Base-by-base conservation (phyloP, 2,797 vertebrate species). In the Gouania willdenowi region DNA sequence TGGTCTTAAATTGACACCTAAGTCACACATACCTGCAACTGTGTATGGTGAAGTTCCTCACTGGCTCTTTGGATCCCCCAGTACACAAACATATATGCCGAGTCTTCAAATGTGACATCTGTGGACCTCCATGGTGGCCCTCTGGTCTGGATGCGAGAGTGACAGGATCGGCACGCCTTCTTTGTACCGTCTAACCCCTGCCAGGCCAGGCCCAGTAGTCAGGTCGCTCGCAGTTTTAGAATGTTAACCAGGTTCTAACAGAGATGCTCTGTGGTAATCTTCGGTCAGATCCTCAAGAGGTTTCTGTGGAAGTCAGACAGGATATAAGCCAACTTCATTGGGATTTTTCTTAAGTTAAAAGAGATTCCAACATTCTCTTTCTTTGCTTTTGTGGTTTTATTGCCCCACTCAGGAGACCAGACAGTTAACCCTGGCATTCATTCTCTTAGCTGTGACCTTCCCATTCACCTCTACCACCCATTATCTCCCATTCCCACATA, bases 1-100 rank as follows among this genome's bases (percentile, higher is more conserved):
- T n/a, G n/a, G n/a, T n/a, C n/a, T n/a, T n/a, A n/a, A n/a, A n/a
- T n/a, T n/a, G n/a, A n/a, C n/a, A n/a, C n/a, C n/a, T n/a, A n/a
- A n/a, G n/a, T n/a, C n/a, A n/a, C n/a, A n/a, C n/a, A n/a, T 27
- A 94, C 95, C 96, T 38, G 91, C 75, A 0, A 94, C 69, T 0
- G 86, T 89, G 69, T 76, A 98, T 90, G 34, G 92, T 94, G 77
- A 97, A 92, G 71, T 93, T 96, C 38, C 85, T 87, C 35, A 95
- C 71, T 7, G 88, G 67, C 11, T 90, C 82, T 57, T 87, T 88
- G 13, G 84, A 88, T 13, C 88, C 91, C 3, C 64, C 0, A 83
- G 83, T 38, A 81, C 71, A 43, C 96, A 98, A 20, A 91, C 26
- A 3, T 95, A 98, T 12, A 83, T 35, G 5, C 94, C 96, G 92